Base-by-base conservation (phyloP, 2,113 vertebrate genomes). In the Nesogale talazaci region DNA sequence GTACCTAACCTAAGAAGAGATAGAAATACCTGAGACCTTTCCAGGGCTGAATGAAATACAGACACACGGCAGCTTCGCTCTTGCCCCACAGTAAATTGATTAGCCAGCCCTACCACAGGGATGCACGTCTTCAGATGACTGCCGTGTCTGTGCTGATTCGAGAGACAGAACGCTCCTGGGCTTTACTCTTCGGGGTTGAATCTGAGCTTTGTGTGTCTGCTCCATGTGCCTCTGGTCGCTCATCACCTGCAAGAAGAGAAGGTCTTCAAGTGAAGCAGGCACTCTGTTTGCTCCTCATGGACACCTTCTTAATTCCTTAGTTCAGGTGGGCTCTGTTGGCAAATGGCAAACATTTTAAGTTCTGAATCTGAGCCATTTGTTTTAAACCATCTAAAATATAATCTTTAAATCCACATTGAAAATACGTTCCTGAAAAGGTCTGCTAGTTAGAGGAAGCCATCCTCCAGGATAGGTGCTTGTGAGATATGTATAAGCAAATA, bases 231-330 rank as follows among this genome's bases (percentile, higher is more conserved):
- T 95, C 96, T 96, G 93, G 97, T 95, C 95, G 72, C 61, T 97
- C 96, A 96, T 97, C 91, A 95, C 90, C 12, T 72, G 40, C 97
- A 96, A 97, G 61, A 96, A 92, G 67, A 95, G 78, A n/a, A 67
- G 90, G 94, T 98, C 97, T 97, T 97, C 88, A 97, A 96, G 89
- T 94, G 95, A 96, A 85, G 27, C 90, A 90, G 88, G 69, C 92
- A 93, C n/a, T 75, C 36, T 91, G 94, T n/a, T 76, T 76, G 23
- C 77, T 94, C 94, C 84, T 93, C 91, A 87, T 85, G 65, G 91
- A 52, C 46, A 52, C 46, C 87, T 96, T 86, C 88, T 96, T 96
- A 97, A 88, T 74, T 74, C 29, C 34, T 83, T 94, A 81, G 31
- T 90, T 95, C 67, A 88, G 10, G 85, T 89, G 34, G 85, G 1